Evolutionary conservation across 2,797 vertebrate genomes (phyloP).

Genomic region (Alectoris magna): DNA sequence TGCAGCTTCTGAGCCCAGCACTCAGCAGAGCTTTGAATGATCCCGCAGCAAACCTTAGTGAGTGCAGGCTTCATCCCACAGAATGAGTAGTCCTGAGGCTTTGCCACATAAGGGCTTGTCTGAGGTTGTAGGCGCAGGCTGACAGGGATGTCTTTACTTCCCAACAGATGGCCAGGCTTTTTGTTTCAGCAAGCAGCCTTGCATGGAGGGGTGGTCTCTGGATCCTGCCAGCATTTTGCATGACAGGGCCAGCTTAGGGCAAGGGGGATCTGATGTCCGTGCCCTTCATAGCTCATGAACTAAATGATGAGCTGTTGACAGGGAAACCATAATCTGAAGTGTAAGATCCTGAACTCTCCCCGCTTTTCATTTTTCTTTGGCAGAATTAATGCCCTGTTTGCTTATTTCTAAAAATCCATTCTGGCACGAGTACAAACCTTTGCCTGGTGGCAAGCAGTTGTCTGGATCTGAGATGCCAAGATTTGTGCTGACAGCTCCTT

Average conservation of each 20-base stretch:
- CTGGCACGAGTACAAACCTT: slow-evolving; percentile 79
- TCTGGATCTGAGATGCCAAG: slow-evolving; percentile 77
- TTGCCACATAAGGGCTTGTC: slow-evolving; percentile 82
- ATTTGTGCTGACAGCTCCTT: slow-evolving; percentile 82
- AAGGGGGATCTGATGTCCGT: slow-evolving; percentile 77
- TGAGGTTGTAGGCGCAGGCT: slow-evolving; percentile 74
- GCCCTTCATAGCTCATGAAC: slow-evolving; percentile 76
- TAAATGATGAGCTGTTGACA: slow-evolving; percentile 81
- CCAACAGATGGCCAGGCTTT: slow-evolving; percentile 83
- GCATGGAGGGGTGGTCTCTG: slow-evolving; percentile 24
- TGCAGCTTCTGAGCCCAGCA: slow-evolving; percentile 63
- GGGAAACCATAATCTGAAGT: slow-evolving; percentile 59
- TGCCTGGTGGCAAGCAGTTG: slow-evolving; percentile 77
- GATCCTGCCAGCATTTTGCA: slow-evolving; percentile 76
- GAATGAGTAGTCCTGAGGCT: slow-evolving; percentile 64
- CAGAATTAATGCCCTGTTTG: slow-evolving; percentile 73
- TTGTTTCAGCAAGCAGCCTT: slow-evolving; percentile 76
- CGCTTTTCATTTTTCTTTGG: slow-evolving; percentile 74
- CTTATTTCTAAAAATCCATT: slow-evolving; percentile 78
- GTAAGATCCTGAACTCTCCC: slow-evolving; percentile 68
- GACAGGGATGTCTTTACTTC: slow-evolving; percentile 79
- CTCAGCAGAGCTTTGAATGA: slow-evolving; percentile 55
- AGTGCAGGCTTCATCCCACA: slow-evolving; percentile 65
- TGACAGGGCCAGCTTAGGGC: slow-evolving; percentile 76
- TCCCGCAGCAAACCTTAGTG: background rate